Base-by-base conservation (phyloP, 2,888 invertebrate genomes). In the Fabriciana adippe region DNA sequence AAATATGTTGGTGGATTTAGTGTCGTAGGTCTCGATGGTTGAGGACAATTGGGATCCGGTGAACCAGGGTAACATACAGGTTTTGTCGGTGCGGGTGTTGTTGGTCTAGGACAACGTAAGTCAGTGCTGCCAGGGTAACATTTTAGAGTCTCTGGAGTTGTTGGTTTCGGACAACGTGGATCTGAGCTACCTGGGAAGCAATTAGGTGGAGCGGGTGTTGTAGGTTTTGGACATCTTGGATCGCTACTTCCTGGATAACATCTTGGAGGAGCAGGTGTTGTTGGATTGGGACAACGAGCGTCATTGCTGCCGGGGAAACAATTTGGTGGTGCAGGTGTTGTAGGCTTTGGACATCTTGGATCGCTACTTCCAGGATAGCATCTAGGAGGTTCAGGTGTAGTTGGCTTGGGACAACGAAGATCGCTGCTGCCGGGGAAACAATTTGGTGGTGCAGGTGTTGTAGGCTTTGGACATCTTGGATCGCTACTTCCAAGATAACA, bases 341-440 rank as follows among this genome's bases (percentile, higher is more conserved):
- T 66, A 13, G 60, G 55, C 5, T 35, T 55, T 3, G 71, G 75
- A 60, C 79, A 80, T n/a, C 79, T 63, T 0, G 78, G 78, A 69
- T 87, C 83, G 0, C 55, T 70, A 2, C 76, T 76, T 0, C 85
- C 84, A 0, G 83, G 84, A 48, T 70, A 85, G 48, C 84, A 86
- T 0, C 70, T 69, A 0, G 83, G 82, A 4, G 66, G 60, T 0
- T 73, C 71, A 11, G 71, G 67, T 0, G 77, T 66, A 4, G 80
- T 74, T 3, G 85, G 82, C 72, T 74, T 71, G 0, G 85, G 85
- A 67, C 88, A 88, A 16, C 83, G 74, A 0, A 88, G 84, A 72
- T 92, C 87, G 0, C 21, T 76, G 0, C 84, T 80, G 0, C 90
- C 90, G 0, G 90, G 88, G 64, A 76, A 88, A 55, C 91, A 81